phyloP scores from a whole-genome alignment of 2,888 invertebrate genomes.

The Phyllotreta striolata region DNA sequence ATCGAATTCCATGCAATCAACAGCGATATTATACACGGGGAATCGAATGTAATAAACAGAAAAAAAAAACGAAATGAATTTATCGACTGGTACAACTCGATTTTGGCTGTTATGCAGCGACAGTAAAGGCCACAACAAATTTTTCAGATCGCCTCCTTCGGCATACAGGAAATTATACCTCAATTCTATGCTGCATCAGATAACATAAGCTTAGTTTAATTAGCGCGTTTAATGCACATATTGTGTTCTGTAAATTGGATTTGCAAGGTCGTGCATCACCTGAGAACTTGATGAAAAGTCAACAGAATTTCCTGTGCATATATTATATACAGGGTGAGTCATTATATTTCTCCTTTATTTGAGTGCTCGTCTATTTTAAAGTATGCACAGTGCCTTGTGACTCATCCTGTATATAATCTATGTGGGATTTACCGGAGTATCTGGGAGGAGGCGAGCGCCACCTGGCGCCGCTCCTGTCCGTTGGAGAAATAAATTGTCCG shows the following conservation, averaged over 20 bases:
- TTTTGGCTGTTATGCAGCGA: too few species aligned
- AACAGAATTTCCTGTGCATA: conserved; percentile 1
- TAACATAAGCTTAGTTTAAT: background rate
- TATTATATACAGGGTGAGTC: too few species aligned
- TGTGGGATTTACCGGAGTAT: conserved; percentile 3
- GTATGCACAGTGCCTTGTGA: too few species aligned
- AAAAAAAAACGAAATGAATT: too few species aligned
- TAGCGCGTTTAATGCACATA: background rate
- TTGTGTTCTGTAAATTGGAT: conserved; percentile 12
- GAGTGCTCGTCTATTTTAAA: too few species aligned
- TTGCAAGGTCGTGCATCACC: conserved; percentile 14
- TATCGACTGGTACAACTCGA: too few species aligned
- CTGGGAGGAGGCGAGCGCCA: conserved; percentile 1
- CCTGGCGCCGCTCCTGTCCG: conserved; percentile 26
- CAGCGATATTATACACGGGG: conserved; percentile 22
- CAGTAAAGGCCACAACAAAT: too few species aligned
- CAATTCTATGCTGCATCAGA: background rate
- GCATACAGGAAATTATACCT: background rate
- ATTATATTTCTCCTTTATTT: too few species aligned
- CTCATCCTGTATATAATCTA: too few species aligned
- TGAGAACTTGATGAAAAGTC: conserved; percentile 20
- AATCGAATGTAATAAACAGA: too few species aligned
- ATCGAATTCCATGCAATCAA: conserved; percentile 30
- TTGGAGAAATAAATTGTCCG: conserved; percentile 26
- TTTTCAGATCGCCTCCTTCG: too few species aligned